Conservation (phyloP, 2,888 invertebrate genomes). For the Palloptera scutellata region DNA sequence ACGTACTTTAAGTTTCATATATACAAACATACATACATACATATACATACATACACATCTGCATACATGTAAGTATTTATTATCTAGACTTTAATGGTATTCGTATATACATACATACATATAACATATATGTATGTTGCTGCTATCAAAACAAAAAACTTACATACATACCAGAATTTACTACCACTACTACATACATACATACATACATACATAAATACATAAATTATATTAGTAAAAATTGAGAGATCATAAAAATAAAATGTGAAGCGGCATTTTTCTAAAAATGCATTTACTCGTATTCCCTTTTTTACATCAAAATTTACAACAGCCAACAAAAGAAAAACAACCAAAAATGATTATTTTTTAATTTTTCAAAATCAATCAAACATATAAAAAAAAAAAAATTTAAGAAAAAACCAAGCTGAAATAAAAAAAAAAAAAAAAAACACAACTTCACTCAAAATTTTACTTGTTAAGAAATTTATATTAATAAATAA, state of each 20-base stretch:
- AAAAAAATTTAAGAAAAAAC: no score
- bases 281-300: neutral
- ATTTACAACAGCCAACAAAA: neutral
- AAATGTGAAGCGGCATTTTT: neutral
- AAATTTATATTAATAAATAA: neutral
- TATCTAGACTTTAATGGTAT: conserved; percentile 1
- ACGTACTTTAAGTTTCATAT: neutral
- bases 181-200: conserved; percentile 8
- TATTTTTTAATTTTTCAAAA: neutral
- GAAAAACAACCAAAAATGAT: neutral
- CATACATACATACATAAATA: conserved; percentile 4
- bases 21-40: conserved; percentile 19
- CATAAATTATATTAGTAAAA: neutral
- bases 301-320: conserved; percentile 7
- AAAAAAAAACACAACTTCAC: neutral
- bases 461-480: conserved; percentile 15
- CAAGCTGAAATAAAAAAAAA: no score
- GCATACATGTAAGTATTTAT: conserved; percentile 1
- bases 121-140: conserved; percentile 12
- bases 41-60: conserved; percentile 7
- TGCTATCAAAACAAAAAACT: neutral
- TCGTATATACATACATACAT: conserved; percentile 17
- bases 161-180: conserved; percentile 11
- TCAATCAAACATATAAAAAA: conserved; percentile 7
- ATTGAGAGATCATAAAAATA: neutral